Evolutionary conservation across 2,888 invertebrate genomes (phyloP).

Genomic region (Platypus cylindrus): DNA sequence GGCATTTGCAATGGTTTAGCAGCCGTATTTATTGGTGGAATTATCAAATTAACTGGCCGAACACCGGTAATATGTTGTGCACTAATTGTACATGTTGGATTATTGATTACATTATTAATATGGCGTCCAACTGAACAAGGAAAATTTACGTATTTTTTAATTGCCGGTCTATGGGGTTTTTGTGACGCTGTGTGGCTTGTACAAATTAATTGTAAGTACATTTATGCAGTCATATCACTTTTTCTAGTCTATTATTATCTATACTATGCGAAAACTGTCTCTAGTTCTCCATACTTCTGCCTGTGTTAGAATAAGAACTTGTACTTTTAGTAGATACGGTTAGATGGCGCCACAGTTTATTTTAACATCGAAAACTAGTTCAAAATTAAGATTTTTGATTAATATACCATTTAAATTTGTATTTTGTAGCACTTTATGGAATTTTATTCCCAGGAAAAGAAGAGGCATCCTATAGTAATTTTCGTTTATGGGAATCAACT

Average conservation of each 20-base stretch:
- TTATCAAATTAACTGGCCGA: constrained; percentile 70
- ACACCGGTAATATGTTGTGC: constrained; percentile 66
- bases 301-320: too few species aligned
- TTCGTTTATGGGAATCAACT: constrained; percentile 81
- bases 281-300: too few species aligned
- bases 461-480: constrained; percentile 87
- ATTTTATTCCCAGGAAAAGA: constrained; percentile 73
- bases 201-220: constrained; percentile 70
- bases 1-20: constrained; percentile 81
- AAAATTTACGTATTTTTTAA: constrained; percentile 57
- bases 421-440: constrained; percentile 62
- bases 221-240: too few species aligned
- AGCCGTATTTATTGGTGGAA: constrained; percentile 64
- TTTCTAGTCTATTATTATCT: too few species aligned
- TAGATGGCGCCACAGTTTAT: too few species aligned
- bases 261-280: too few species aligned
- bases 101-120: constrained; percentile 52
- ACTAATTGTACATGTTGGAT: constrained; percentile 53
- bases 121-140: constrained; percentile 63
- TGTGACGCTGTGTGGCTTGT: constrained; percentile 87
- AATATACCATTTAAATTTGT: too few species aligned
- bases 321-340: too few species aligned
- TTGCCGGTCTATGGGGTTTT: constrained; percentile 78
- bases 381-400: too few species aligned
- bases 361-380: too few species aligned